Conservation (phyloP, 2,888 invertebrate species). For the Ochropleura plecta region DNA sequence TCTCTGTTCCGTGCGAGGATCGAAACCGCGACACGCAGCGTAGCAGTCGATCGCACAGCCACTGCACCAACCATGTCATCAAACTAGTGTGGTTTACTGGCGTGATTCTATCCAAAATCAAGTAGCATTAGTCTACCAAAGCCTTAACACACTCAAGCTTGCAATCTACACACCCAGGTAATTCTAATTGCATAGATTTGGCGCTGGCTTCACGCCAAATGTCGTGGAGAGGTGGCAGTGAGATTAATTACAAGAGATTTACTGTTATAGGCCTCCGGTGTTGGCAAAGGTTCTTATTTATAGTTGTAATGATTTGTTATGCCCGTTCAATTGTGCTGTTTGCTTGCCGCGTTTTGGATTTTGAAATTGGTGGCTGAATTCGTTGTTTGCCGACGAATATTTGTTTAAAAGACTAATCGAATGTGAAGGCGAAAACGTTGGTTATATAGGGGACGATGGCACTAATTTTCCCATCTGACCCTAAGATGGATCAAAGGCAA, state of each 20-base stretch:
- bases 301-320: conserved; percentile 66
- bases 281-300: conserved; percentile 68
- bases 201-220: conserved; percentile 62
- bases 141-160: conserved; percentile 23
- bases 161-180: conserved; percentile 69
- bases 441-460: not conserved
- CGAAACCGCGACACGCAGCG: too few species aligned
- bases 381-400: not conserved
- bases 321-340: conserved; percentile 54
- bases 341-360: conserved; percentile 14
- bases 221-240: conserved; percentile 64
- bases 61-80: too few species aligned
- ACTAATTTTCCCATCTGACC: not conserved
- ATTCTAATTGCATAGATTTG: conserved; percentile 72
- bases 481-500: too few species aligned
- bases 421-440: not conserved
- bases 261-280: conserved; percentile 62
- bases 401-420: not conserved
- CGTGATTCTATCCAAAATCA: conserved; percentile 5
- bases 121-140: not conserved
- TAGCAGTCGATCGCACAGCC: too few species aligned
- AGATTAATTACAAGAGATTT: conserved; percentile 69
- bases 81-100: not conserved
- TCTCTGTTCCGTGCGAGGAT: too few species aligned
- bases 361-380: conserved; percentile 10